Percentiles rank a stretch among this genome's conserved stretches.
phyloP scores from a whole-genome alignment of 2,797 vertebrate species.

The Sebastes oblongus region DNA sequence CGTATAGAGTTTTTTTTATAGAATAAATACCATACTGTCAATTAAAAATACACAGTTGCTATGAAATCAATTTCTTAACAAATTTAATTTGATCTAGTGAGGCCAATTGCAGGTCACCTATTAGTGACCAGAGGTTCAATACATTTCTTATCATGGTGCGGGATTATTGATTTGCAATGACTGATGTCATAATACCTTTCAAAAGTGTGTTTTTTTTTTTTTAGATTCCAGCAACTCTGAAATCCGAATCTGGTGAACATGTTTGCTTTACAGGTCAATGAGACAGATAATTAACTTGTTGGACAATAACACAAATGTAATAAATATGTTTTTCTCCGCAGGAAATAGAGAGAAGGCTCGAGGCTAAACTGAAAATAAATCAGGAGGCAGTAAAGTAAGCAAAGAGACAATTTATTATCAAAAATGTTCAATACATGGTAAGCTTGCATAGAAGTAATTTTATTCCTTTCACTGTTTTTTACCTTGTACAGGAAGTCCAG shows the following conservation, averaged over 20 bases:
- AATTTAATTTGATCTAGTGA: neutral
- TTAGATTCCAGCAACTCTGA: neutral
- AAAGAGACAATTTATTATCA: neutral
- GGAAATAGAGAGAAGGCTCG: slow-evolving; percentile 96
- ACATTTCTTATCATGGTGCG: neutral
- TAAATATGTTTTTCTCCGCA: slow-evolving; percentile 55
- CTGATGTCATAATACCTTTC: neutral
- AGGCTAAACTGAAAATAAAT: slow-evolving; percentile 94
- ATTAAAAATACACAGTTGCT: neutral
- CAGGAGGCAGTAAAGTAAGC: slow-evolving; percentile 90
- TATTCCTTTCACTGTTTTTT: neutral
- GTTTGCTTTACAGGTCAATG: neutral
- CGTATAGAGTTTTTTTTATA: neutral
- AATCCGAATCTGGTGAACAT: neutral
- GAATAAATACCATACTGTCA: neutral
- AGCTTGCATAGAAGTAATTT: neutral
- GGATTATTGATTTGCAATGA: neutral
- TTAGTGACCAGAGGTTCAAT: neutral
- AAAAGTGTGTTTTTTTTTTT: neutral
- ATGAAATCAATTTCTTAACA: neutral
- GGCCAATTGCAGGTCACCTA: neutral
- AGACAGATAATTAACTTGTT: neutral
- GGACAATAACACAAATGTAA: neutral
- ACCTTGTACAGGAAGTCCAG: slow-evolving; percentile 82
- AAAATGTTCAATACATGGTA: neutral